Evolutionary conservation across 1,140 invertebrate genomes (phyloP).

Genomic region (Euwallacea fornicatus): DNA sequence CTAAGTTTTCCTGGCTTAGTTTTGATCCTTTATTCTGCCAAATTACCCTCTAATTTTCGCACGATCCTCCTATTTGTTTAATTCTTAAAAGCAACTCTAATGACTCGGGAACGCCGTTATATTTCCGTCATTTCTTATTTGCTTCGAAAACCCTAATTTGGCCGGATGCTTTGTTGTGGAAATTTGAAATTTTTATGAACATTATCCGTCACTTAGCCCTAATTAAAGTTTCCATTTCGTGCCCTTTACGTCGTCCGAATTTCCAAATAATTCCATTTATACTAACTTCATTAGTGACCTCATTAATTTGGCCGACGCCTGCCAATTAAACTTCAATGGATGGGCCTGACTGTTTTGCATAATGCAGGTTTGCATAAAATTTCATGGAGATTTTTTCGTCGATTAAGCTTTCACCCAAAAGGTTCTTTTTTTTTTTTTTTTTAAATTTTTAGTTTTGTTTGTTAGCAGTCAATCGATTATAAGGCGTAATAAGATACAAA

Average conservation of each 20-base stretch:
- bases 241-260: not conserved
- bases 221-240: too few relatives aligned
- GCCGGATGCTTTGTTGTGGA: too few relatives aligned
- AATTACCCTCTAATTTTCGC: conserved; percentile 6
- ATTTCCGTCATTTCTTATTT: too few relatives aligned
- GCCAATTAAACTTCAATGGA: conserved; percentile 1
- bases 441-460: too few relatives aligned
- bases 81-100: not conserved
- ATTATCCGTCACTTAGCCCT: too few relatives aligned
- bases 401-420: too few relatives aligned
- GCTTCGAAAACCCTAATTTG: too few relatives aligned
- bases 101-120: too few relatives aligned
- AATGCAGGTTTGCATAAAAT: conserved; percentile 1
- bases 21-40: conserved; percentile 1
- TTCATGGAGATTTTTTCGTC: not conserved
- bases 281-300: not conserved
- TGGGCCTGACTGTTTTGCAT: not conserved
- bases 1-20: not conserved
- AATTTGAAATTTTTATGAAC: too few relatives aligned
- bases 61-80: not conserved
- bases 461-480: too few relatives aligned
- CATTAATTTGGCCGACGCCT: not conserved
- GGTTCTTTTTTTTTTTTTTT: too few relatives aligned
- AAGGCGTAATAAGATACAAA: too few relatives aligned
- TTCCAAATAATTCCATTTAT: conserved; percentile 2